A percentile compares a stretch with the other conserved stretches of the same genome.
phyloP scores from a whole-genome alignment of 2,113 vertebrate species.

The Tympanuchus pallidicinctus region DNA sequence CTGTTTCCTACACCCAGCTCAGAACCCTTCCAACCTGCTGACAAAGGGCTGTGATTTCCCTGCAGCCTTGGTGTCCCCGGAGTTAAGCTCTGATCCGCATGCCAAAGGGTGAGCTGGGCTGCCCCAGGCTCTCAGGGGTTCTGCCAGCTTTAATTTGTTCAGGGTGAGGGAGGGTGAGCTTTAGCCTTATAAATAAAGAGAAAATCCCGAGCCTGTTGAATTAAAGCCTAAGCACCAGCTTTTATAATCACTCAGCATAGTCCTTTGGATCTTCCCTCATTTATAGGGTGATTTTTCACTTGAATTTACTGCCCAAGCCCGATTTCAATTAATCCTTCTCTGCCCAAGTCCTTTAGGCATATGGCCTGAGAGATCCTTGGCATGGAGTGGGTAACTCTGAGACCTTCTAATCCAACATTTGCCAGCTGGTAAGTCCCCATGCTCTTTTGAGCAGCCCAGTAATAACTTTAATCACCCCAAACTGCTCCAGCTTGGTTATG shows the following conservation, averaged over 20 bases:
- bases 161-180: conserved; percentile 1
- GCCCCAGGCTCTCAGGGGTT: background rate
- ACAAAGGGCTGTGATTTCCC: background rate
- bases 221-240: conserved; percentile 64
- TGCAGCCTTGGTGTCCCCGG: accelerated
- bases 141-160: conserved; percentile 51
- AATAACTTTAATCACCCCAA: conserved; percentile 26
- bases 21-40: background rate
- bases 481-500: background rate
- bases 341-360: conserved; percentile 15
- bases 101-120: background rate
- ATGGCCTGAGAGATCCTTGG: conserved; percentile 13
- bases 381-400: background rate
- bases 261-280: conserved; percentile 64
- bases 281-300: conserved; percentile 63
- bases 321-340: conserved; percentile 64
- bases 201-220: conserved; percentile 44
- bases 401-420: conserved; percentile 43
- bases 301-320: conserved; percentile 32
- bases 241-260: conserved; percentile 60
- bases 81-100: accelerated
- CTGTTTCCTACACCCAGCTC: background rate
- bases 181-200: conserved; percentile 40
- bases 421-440: conserved; percentile 10
- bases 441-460: background rate